A percentile compares a stretch with the other conserved stretches of the same genome.
phyloP scores from a whole-genome alignment of 2,113 vertebrate genomes.

The Strix uralensis region DNA sequence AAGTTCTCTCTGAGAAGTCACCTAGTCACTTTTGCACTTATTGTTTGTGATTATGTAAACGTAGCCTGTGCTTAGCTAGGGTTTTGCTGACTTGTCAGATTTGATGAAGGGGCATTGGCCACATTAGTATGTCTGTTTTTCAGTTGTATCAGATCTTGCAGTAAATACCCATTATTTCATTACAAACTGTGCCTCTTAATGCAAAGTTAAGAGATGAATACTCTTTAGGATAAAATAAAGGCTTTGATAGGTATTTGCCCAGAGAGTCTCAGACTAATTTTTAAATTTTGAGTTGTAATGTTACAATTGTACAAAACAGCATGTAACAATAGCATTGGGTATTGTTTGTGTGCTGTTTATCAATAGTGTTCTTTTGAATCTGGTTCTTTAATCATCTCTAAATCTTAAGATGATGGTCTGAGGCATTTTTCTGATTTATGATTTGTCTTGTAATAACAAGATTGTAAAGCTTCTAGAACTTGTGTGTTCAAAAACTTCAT shows the following conservation, averaged over 20 bases:
- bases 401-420: not conserved
- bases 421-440: not conserved
- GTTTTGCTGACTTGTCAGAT: conserved; percentile 20
- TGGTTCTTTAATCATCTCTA: not conserved
- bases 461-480: not conserved
- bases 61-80: not conserved
- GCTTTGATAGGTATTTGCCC: not conserved
- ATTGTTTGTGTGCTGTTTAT: not conserved
- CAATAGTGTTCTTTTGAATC: not conserved
- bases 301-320: not conserved
- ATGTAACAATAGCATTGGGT: not conserved
- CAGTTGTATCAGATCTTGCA: not conserved
- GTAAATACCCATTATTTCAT: not conserved
- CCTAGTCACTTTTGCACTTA: conserved; percentile 4
- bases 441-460: not conserved
- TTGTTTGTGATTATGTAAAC: conserved; percentile 31
- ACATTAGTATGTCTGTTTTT: not conserved
- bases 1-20: not conserved
- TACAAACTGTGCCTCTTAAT: not conserved
- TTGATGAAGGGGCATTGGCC: not conserved
- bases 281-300: not conserved
- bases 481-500: not conserved
- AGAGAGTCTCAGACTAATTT: not conserved
- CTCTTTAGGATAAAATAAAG: not conserved
- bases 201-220: not conserved